Conservation (phyloP, 2,113 vertebrate species). For the Crotalus horridus region DNA sequence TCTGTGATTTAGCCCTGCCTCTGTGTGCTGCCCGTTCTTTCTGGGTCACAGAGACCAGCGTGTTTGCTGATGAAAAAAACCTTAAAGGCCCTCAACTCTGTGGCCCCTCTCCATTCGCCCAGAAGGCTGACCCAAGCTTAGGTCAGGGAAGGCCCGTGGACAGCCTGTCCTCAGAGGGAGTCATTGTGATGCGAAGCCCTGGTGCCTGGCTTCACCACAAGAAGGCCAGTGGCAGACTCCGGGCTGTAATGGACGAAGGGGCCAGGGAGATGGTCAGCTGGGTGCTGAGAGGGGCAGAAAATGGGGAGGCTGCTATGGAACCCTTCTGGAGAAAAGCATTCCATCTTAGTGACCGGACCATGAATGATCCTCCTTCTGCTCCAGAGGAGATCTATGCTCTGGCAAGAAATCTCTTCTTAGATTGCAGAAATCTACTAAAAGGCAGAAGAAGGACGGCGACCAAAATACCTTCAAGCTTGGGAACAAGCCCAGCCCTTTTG, state of each 20-base stretch:
- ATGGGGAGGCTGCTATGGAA: slow-evolving; percentile 3
- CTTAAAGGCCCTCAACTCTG: not conserved
- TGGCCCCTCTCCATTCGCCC: not conserved
- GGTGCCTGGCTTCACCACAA: slow-evolving; percentile 23
- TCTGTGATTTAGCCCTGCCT: not conserved
- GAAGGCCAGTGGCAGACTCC: slow-evolving; percentile 20
- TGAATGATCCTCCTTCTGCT: slow-evolving; percentile 15
- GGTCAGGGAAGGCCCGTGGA: slow-evolving; percentile 35
- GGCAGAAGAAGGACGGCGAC: not conserved
- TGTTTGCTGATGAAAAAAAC: slow-evolving; percentile 35
- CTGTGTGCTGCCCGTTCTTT: slow-evolving; percentile 19
- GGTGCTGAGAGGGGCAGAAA: not conserved
- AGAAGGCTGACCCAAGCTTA: slow-evolving; percentile 5
- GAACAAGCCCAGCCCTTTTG: not conserved
- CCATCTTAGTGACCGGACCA: not conserved
- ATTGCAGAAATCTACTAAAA: slow-evolving; percentile 3
- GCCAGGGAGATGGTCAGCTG: slow-evolving; percentile 16
- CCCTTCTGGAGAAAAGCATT: not conserved
- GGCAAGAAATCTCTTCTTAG: not conserved
- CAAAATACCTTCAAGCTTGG: not conserved
- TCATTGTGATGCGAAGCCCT: not conserved
- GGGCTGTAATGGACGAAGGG: slow-evolving; percentile 1
- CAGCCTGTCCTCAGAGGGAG: slow-evolving; percentile 46
- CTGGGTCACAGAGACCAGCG: slow-evolving; percentile 25
- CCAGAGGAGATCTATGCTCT: slow-evolving; percentile 31